These are phyloP conservation scores for Lutraria rhynchaena DNA, from an alignment of 1,140 invertebrate species.

Conservation along the genomic window DNA sequence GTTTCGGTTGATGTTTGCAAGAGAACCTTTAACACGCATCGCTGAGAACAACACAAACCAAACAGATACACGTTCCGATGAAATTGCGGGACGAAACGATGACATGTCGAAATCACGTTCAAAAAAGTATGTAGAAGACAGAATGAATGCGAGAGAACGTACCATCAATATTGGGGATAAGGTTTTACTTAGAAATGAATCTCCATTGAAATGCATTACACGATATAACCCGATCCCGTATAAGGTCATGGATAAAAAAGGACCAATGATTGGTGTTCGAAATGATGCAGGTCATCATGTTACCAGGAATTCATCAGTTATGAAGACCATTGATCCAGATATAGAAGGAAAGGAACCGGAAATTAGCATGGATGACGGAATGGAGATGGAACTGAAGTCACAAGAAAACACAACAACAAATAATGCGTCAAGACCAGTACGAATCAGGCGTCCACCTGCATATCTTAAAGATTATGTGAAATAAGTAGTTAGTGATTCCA, in stretches of 20 bases:
- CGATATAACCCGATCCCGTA: slow-evolving; percentile 32
- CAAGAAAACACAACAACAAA: not conserved
- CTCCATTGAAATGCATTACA: slow-evolving; percentile 47
- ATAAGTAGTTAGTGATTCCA: not conserved
- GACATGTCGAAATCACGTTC: slow-evolving; percentile 42
- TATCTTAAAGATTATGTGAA: slow-evolving; percentile 23
- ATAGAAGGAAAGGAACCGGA: slow-evolving; percentile 2
- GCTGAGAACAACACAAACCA: not conserved
- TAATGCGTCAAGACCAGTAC: not conserved
- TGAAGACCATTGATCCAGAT: slow-evolving; percentile 29
- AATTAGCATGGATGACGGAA: not conserved
- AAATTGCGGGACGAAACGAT: slow-evolving; percentile 40
- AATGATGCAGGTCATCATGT: too few relatives aligned
- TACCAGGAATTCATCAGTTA: slow-evolving; percentile 34
- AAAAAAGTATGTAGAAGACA: slow-evolving; percentile 45
- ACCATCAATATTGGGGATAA: slow-evolving; percentile 46
- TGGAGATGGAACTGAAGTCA: not conserved
- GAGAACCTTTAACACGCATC: slow-evolving; percentile 49
- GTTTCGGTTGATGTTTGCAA: slow-evolving; percentile 60
- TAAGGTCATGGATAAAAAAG: slow-evolving; percentile 6
- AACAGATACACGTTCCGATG: not conserved
- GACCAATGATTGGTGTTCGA: slow-evolving; percentile 14
- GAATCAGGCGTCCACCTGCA: not conserved
- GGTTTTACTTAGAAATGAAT: slow-evolving; percentile 41
- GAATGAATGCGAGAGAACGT: slow-evolving; percentile 34